Conservation (phyloP, 2,888 invertebrate genomes). For the Amblyjoppa proteus region DNA sequence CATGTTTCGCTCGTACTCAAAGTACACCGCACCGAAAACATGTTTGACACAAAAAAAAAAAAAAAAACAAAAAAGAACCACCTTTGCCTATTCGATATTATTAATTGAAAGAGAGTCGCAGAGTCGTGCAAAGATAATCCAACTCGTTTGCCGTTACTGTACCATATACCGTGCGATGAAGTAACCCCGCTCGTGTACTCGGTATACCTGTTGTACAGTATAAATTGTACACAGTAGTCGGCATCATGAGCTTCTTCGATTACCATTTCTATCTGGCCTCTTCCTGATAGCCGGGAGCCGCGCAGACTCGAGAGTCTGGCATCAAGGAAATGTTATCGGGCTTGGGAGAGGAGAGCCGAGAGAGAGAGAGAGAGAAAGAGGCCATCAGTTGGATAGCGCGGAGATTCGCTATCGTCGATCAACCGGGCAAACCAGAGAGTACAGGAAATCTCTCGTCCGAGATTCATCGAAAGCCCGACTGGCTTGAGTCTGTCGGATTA, state of each 20-base stretch:
- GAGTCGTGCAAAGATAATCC: conserved; percentile 34
- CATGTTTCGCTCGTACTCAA: conserved; percentile 10
- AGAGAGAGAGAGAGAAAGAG: conserved; percentile 1
- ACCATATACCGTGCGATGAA: conserved; percentile 21
- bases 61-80: neutral
- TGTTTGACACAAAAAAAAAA: conserved; percentile 15
- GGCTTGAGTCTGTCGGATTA: conserved; percentile 66
- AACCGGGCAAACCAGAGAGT: conserved; percentile 23
- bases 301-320: conserved; percentile 3
- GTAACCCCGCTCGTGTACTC: conserved; percentile 11
- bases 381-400: conserved; percentile 4
- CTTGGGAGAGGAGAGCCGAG: conserved; percentile 8
- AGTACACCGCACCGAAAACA: conserved; percentile 33
- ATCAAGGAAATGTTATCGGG: conserved; percentile 35
- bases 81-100: conserved; percentile 30
- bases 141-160: conserved; percentile 36
- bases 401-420: conserved; percentile 46
- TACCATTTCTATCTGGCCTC: conserved; percentile 32
- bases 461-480: conserved; percentile 35
- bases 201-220: conserved; percentile 1
- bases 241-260: conserved; percentile 34
- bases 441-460: conserved; percentile 19
- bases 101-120: conserved; percentile 18
- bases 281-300: conserved; percentile 5
- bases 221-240: conserved; percentile 33